Evolutionary conservation across 2,113 vertebrate species (phyloP), one percentile per base, ranked within the genome.

Genomic region (Takifugu flavidus): DNA sequence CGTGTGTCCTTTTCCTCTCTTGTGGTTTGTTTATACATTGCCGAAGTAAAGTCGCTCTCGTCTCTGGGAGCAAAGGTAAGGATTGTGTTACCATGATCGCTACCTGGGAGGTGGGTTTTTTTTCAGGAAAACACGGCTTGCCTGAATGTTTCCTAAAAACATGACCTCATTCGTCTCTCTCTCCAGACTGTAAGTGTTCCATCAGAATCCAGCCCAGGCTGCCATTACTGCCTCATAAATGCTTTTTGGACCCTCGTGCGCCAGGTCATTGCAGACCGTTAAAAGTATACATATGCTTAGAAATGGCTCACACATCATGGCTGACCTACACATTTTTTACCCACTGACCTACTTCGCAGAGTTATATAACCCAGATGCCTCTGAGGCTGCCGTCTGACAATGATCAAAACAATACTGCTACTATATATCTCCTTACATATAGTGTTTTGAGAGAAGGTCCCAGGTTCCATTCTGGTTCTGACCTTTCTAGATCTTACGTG

Each of bases 141-240:
- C 4, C 57, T 11, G 64, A 71, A 77, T 28, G 42, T 66, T 66
- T 46, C 53, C 53, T 59, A 27, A 73, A 79, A 56, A 29, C 57
- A 77, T 82, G 74, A 82, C 65, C 67, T 83, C 72, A 78, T 67
- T 52, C 60, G 46, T 10, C 6, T 14, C 59, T 80, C 47, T 56
- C 49, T 34, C 49, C 45, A 20, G 54, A 27, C 54, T 8, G 54
- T 47, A 53, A 72, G n/a, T 31, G 43, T 25, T 20, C 60, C 31
- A 25, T 5, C 59, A 65, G 54, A 72, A 28, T 58, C 6, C 62
- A 57, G 51, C 51, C 31, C 13, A 65, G 57, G 47, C 49, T 25
- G 53, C 67, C 25, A 66, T 77, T 45, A 77, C 50, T 44, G 58
- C 45, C 54, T 80, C 76, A 72, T 78, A 62, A 76, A 76, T 43